Percentiles rank a stretch among this genome's conserved stretches.
Evolutionary conservation across 2,797 vertebrate genomes (phyloP).

Genomic region (Linurgus olivaceus): DNA sequence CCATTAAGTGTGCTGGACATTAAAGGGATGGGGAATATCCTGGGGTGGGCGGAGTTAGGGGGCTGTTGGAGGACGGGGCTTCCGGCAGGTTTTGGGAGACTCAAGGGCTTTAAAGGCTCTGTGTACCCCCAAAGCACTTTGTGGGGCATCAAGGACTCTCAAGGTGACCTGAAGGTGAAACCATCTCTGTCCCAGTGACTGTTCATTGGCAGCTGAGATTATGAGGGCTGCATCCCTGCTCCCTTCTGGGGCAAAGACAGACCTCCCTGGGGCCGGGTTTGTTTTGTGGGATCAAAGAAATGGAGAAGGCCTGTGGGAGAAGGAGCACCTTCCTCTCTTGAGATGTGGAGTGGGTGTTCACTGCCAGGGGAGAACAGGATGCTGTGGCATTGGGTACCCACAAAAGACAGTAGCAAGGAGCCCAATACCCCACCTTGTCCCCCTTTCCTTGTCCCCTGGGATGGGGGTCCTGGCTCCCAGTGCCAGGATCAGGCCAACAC

Average conservation of each 20-base stretch:
- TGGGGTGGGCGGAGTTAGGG: not conserved
- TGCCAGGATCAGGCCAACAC: not conserved
- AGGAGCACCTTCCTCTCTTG: not conserved
- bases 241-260: not conserved
- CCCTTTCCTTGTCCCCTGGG: fast-evolving
- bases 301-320: not conserved
- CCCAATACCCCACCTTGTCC: fast-evolving
- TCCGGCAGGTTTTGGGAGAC: not conserved
- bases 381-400: not conserved
- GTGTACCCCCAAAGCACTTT: fast-evolving
- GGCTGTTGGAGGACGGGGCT: not conserved
- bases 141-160: not conserved
- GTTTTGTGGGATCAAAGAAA: not conserved
- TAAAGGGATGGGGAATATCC: not conserved
- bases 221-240: not conserved
- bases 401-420: fast-evolving
- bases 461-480: fast-evolving
- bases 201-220: fast-evolving
- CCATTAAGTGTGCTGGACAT: not conserved
- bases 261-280: not conserved
- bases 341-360: fast-evolving
- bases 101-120: not conserved
- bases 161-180: conserved; percentile 62
- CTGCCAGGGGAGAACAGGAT: fast-evolving
- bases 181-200: not conserved